Base-by-base conservation (phyloP, 2,113 vertebrate species). In the Nannobrachium achirus region DNA sequence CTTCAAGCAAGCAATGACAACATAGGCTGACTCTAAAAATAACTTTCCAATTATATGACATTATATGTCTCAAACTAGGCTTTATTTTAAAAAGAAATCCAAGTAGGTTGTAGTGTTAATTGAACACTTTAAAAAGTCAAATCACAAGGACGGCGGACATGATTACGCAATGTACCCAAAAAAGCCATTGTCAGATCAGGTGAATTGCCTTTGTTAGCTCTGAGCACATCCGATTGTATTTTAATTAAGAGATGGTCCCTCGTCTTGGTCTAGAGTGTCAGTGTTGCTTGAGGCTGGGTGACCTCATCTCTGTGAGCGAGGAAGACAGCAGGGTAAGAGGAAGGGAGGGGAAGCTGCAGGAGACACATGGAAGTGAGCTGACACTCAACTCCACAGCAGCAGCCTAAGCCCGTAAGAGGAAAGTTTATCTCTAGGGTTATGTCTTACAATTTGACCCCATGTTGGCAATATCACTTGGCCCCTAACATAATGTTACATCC, bases 241-340 rank as follows among this genome's bases (percentile, higher is more conserved):
- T 91, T 92, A 91, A 93, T 93, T 92, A 92, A 91, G 89, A 89
- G 86, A 91, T 89, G 86, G 81, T 86, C 69, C 72, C 75, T 92
- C 68, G 40, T 78, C 82, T 69, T 69, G 79, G 88, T 89, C 86
- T 92, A 88, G 86, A 81, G 81, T 92, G 86, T 92, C 91, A 84
- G 69, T 83, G 82, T 88, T 63, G 83, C 86, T 84, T 76, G 75
- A 89, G 85, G 83, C 83, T 45, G 70, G 69, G 78, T 91, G 88
- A 92, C 82, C 88, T 93, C 89, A 89, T 87, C 70, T 7, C 50
- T 60, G 66, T 45, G 56, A 78, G 73, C 67, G 72, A 58, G 8
- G 53, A 55, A 65, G 52, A 15, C 1, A 7, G 25, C 56, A 66
- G 19, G 39, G 57, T 76, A 41, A 67, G 42, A 61, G 14, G 49